Evolutionary conservation across 2,113 vertebrate species (phyloP).

Genomic region (Odocoileus hemionus): DNA sequence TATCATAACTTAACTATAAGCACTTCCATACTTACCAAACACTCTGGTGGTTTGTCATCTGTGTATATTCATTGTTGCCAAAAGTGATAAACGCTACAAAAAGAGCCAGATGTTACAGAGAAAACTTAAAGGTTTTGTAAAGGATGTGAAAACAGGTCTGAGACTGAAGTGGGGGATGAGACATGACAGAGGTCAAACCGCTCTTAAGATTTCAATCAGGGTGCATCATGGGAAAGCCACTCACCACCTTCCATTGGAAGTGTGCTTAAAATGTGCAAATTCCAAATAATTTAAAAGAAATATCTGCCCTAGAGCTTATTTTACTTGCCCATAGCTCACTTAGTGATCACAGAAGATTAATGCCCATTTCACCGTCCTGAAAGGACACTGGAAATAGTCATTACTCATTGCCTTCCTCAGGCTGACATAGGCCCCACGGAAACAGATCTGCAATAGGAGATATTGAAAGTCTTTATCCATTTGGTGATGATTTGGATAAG

Average conservation of each 20-base stretch:
- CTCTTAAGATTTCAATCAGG: not conserved
- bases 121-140: not conserved
- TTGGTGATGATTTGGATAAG: not conserved
- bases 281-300: not conserved
- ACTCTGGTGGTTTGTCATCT: not conserved
- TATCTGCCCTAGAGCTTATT: not conserved
- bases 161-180: not conserved
- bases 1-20: not conserved
- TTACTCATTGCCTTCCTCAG: not conserved
- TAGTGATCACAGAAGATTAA: not conserved
- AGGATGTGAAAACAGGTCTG: not conserved
- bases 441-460: not conserved
- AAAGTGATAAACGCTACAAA: not conserved
- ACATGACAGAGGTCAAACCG: not conserved
- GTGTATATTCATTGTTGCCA: not conserved
- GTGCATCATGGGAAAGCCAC: not conserved
- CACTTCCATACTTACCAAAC: not conserved
- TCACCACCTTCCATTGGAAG: not conserved
- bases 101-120: not conserved
- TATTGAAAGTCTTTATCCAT: not conserved
- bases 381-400: not conserved
- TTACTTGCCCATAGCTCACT: not conserved
- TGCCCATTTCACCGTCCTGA: not conserved
- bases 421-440: not conserved
- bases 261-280: not conserved